Percentiles rank a stretch among this genome's conserved stretches.
Evolutionary conservation across 2,113 vertebrate species (phyloP).

Genomic region (Enhydra lutris): DNA sequence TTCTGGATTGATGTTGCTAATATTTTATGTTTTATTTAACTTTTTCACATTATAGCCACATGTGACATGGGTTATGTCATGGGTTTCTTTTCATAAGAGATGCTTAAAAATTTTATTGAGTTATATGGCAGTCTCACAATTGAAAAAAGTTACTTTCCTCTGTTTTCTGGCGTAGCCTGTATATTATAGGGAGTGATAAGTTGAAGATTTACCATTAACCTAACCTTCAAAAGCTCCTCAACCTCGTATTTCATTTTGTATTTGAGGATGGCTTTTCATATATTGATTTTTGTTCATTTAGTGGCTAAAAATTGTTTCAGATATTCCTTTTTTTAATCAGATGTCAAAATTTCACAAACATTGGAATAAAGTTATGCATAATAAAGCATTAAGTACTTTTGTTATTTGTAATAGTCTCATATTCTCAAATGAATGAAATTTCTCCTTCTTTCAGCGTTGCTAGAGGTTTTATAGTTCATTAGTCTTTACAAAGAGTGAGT

Average conservation of each 20-base stretch:
- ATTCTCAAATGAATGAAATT: not conserved
- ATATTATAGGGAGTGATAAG: not conserved
- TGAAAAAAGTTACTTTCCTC: not conserved
- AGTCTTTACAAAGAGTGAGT: not conserved
- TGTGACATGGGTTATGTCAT: not conserved
- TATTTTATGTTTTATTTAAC: conserved; percentile 15
- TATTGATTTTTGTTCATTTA: not conserved
- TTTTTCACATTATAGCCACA: not conserved
- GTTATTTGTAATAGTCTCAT: not conserved
- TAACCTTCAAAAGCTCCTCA: not conserved
- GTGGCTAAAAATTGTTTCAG: not conserved
- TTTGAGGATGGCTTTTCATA: not conserved
- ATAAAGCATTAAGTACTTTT: not conserved
- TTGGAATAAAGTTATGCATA: not conserved
- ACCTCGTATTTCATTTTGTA: not conserved
- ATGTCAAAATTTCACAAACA: not conserved
- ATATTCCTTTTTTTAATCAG: not conserved
- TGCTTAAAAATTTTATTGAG: not conserved
- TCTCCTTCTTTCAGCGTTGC: not conserved
- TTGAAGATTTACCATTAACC: not conserved
- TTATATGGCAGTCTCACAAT: not conserved
- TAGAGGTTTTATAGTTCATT: not conserved
- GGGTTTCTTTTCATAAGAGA: not conserved
- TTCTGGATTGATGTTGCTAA: not conserved
- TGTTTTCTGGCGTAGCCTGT: not conserved